phyloP scores from a whole-genome alignment of 2,888 invertebrate species.

The Acanthopleura granulata region DNA sequence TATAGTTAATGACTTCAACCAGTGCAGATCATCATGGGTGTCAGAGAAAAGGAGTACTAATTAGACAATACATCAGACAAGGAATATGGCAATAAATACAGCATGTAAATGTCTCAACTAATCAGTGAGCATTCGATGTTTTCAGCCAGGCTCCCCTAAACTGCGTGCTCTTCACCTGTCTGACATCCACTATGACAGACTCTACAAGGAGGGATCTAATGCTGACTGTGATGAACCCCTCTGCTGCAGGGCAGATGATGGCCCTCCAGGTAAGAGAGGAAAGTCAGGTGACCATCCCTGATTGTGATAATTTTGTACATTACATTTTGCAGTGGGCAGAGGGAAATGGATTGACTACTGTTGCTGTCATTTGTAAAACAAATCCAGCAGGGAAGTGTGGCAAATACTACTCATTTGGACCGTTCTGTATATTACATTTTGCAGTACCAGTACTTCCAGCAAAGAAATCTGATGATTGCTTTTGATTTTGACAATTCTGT shows the following conservation, averaged over 20 bases:
- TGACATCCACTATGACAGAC: constrained; percentile 85
- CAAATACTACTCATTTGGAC: too few species aligned
- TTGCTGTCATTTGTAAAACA: too few species aligned
- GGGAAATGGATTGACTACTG: constrained; percentile 77
- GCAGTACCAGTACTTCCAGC: too few species aligned
- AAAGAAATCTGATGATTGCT: too few species aligned
- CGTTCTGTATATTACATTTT: too few species aligned
- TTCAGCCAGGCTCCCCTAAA: constrained; percentile 40
- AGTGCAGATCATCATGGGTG: too few species aligned
- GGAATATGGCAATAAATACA: too few species aligned
- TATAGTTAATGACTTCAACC: too few species aligned
- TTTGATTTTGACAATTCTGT: constrained; percentile 11
- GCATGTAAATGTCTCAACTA: too few species aligned
- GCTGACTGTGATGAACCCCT: constrained; percentile 82
- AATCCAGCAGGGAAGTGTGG: too few species aligned
- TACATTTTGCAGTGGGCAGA: constrained; percentile 91
- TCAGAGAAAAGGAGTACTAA: not conserved
- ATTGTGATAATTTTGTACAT: constrained; percentile 82
- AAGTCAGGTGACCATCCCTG: too few species aligned
- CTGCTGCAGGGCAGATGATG: constrained; percentile 80
- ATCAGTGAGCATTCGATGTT: not conserved
- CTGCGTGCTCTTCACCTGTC: constrained; percentile 91
- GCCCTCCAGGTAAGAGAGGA: constrained; percentile 42
- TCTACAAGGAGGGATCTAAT: constrained; percentile 78
- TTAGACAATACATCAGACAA: not conserved